Evolutionary conservation across 2,113 vertebrate species (phyloP).

Genomic region (Sapajus apella): DNA sequence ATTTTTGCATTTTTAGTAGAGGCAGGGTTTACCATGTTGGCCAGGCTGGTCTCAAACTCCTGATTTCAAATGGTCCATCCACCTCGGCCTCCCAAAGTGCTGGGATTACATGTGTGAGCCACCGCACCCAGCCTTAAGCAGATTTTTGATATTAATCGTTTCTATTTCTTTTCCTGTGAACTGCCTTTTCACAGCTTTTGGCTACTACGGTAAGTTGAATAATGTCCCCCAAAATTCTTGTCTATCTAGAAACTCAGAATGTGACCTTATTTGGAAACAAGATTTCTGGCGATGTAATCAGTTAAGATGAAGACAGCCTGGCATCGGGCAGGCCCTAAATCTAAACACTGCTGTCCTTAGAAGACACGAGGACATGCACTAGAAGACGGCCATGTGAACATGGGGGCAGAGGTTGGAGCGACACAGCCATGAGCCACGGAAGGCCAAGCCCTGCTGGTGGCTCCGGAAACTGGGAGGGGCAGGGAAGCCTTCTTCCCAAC

Average conservation of each 20-base stretch:
- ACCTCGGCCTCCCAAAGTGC: too few relatives aligned
- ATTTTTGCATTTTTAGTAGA: too few relatives aligned
- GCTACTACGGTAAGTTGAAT: background rate
- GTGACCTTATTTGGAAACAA: background rate
- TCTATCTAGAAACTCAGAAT: background rate
- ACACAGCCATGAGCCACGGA: background rate
- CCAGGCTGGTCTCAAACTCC: too few relatives aligned
- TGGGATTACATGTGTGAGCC: too few relatives aligned
- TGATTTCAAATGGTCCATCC: too few relatives aligned
- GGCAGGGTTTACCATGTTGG: too few relatives aligned
- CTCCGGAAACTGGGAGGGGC: accelerated
- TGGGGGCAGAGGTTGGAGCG: background rate
- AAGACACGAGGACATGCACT: background rate
- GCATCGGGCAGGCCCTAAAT: background rate
- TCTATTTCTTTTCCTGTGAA: background rate
- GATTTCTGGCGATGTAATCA: background rate
- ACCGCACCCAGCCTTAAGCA: too few relatives aligned
- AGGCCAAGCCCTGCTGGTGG: background rate
- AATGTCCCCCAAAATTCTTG: background rate
- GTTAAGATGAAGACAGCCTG: background rate
- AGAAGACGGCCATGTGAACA: background rate
- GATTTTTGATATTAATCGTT: background rate
- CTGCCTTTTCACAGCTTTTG: background rate
- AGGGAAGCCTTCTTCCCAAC: background rate
- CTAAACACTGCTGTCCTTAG: background rate